Evolutionary conservation across 2,888 invertebrate genomes (phyloP).

Genomic region (Lottia gigantea): DNA sequence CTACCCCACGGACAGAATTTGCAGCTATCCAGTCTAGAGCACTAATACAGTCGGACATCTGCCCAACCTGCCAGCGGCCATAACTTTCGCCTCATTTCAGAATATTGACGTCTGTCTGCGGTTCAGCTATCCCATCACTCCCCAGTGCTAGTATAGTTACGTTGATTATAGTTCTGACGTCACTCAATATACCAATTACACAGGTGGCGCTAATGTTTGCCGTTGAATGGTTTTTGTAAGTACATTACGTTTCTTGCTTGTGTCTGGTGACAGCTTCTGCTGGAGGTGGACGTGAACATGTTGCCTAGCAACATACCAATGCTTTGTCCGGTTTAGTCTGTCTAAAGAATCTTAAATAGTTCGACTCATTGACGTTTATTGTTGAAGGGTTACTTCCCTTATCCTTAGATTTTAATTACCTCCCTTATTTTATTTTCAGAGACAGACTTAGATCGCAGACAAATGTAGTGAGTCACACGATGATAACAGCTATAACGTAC

Average conservation of each 20-base stretch:
- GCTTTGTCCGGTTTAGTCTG: no score
- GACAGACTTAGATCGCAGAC: constrained; percentile 54
- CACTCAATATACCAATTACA: constrained; percentile 49
- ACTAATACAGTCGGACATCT: no score
- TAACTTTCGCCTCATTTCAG: constrained; percentile 30
- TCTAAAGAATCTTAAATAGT: no score
- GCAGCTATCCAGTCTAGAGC: no score
- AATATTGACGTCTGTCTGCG: constrained; percentile 48
- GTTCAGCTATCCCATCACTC: constrained; percentile 57
- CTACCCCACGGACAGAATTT: no score
- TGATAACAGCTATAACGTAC: constrained; percentile 46
- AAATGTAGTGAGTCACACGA: constrained; percentile 55
- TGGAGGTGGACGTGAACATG: no score
- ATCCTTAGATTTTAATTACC: no score
- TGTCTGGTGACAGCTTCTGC: no score
- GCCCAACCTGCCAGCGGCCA: no score
- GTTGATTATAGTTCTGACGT: constrained; percentile 53
- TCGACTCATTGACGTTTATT: no score
- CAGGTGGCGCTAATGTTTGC: constrained; percentile 57
- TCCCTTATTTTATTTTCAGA: constrained; percentile 35
- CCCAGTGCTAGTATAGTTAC: constrained; percentile 62
- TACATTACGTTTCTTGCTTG: constrained; percentile 16
- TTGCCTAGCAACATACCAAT: no score
- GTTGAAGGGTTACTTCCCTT: no score
- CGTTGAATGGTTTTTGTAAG: constrained; percentile 62